Evolutionary conservation across 2,888 invertebrate genomes (phyloP), one percentile per base, ranked within the genome.

Genomic region (Ormyrus labotus): DNA sequence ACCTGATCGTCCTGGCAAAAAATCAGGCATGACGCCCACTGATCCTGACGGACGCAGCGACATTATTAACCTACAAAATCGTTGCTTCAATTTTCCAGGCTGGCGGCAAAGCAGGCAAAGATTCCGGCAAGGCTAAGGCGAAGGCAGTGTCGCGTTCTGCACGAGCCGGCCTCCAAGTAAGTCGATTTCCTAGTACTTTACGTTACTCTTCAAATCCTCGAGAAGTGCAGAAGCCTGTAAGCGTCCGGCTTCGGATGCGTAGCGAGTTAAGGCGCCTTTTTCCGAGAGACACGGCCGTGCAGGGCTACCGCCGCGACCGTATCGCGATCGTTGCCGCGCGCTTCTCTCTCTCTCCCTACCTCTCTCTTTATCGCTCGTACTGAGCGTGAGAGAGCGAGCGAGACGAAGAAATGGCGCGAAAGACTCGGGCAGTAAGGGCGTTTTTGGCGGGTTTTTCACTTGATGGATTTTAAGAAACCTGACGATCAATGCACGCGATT

Each of bases 71-170:
- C 67, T 78, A 76, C 64, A 82, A 82, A 76, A 51, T 45, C 19
- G 67, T 81, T 80, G 83, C 86, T 84, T 87, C 82, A 68, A 55
- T 83, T 87, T 84, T 87, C 86, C 93, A 97, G 99, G 99, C 99
- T 94, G 99, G 99, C 92, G 99, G 99, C 91, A 99, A 99, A 96
- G 99, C 99, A 92, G 99, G 99, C 90, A 99, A 99, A 94, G 99
- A 99, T 94, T 98, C 99, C 84, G 99, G 99, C 90, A 99, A 99
- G 94, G 97, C 98, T 78, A 99, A 99, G 93, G 97, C 98, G 85
- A 99, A 99, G 94, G 98, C 99, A 87, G 99, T 99, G 86, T 99
- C 99, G 83, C 95, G 99, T 90, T 99, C 99, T 84, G 99, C 99
- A 83, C 95, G 99, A 90, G 99, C 99, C 89, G 99, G 99, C 87